Base-by-base conservation (phyloP, 1,140 invertebrate species). In the Drosophila subobscura region DNA sequence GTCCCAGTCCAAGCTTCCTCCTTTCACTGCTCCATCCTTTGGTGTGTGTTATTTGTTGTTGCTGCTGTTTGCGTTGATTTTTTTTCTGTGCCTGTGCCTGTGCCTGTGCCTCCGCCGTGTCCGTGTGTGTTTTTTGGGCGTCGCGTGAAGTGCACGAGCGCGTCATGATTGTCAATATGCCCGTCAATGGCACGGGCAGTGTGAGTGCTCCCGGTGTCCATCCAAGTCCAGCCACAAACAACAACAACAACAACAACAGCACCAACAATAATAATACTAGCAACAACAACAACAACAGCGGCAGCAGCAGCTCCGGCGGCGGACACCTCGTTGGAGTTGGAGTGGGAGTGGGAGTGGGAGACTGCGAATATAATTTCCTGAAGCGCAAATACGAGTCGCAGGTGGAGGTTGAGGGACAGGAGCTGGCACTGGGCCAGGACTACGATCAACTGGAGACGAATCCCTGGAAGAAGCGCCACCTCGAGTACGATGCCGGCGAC, bases 131-230 rank as follows among this genome's bases (percentile, higher is more conserved):
- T 50, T 29, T 54, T 65, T 51, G 54, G 29, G 50, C 12, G 44
- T 64, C 58, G 23, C 10, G 51, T 49, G 40, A 52, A 60, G 16
- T 52, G 57, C 29, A 27, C 29, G 42, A 12, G 46, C 25, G 54
- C 20, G 49, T 37, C 50, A 88, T 88, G 83, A 88, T 88, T 77
- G 83, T 88, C 66, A 88, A 88, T 63, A 88, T 88, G 83, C 75
- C 78, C 41, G 71, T 81, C 40, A 81, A 72, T 59, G 78, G 66
- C 25, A 57, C 70, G 45, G 66, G 46, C 61, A 68, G 56, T 68
- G 33, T 37, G 33, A 12, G 33, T 37, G 33, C 33, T 37, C 33
- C 33, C 33, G 33, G 33, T 37, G 33, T 37, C 73, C 54, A 29
- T 29, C 50, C 12, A 46, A 52, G 60, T 33, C 50, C 49, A 33